A percentile compares a stretch with the other conserved stretches of the same genome.
These are phyloP conservation scores for Nephrotoma appendiculata DNA, from an alignment of 2,888 invertebrate genomes.

Conservation along the genomic window DNA sequence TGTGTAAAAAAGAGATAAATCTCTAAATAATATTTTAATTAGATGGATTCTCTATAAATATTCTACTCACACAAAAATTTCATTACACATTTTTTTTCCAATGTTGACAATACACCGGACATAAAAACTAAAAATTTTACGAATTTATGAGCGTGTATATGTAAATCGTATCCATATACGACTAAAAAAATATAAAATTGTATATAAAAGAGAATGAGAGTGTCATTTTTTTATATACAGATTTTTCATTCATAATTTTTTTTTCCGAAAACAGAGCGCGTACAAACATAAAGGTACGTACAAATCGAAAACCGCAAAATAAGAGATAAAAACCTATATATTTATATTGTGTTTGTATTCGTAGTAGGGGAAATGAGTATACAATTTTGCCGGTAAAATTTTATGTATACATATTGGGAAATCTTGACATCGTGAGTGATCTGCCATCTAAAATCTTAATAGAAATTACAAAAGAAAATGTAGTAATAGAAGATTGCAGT, in stretches of 20 bases:
- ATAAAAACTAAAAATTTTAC: not conserved
- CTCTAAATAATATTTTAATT: not conserved
- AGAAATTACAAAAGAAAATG: not conserved
- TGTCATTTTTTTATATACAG: not conserved
- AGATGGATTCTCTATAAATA: not conserved
- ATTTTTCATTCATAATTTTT: slow-evolving; percentile 2
- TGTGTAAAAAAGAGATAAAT: not conserved
- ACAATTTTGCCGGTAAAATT: not conserved
- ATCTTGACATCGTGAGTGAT: not conserved
- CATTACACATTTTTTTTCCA: not conserved
- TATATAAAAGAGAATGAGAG: not conserved
- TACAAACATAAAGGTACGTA: too few relatives aligned
- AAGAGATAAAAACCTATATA: not conserved
- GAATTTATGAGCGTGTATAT: not conserved
- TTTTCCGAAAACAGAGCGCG: not conserved
- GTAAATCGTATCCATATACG: not conserved
- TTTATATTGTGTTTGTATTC: not conserved
- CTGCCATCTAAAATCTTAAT: too few relatives aligned
- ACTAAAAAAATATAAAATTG: not conserved
- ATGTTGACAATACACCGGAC: not conserved
- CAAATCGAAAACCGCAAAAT: not conserved
- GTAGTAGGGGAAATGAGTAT: not conserved
- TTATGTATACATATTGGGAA: not conserved
- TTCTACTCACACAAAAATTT: not conserved
- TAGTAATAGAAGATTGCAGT: not conserved